Evolutionary conservation across 2,113 vertebrate genomes (phyloP), one percentile per base, ranked within the genome.

Genomic region (Mesembrinibis cayennensis): DNA sequence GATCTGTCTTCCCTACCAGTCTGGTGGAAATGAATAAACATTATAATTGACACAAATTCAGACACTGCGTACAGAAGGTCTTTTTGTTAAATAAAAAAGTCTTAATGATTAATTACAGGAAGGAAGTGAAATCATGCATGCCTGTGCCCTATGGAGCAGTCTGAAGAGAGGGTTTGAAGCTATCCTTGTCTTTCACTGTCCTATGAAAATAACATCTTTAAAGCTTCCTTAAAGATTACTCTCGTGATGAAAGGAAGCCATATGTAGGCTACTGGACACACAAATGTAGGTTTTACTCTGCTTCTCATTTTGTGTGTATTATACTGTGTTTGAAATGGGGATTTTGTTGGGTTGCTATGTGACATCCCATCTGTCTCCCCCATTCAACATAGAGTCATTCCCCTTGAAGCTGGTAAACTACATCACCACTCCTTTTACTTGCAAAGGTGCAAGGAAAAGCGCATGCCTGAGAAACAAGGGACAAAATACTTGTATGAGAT

Each of bases 1-100:
- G 94, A 95, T 96, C 66, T 89, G 61, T 87, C 89, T 95, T 96
- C 53, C 56, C 23, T 78, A 52, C 82, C 72, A 93, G 61, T 32
- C 52, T 21, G 19, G 34, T 93, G 86, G 94, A 96, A 95, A 89
- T 67, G 65, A 84, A 91, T 79, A 91, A 90, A 85, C 87, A 76
- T 69, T 70, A 49, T 38, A 92, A 84, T 52, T 87, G 45, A 61
- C 82, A 79, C 92, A 93, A 90, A 92, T 89, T 89, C 83, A 93
- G 26, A 83, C 2, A 12, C 47, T 89, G 56, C 38, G 63, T 92
- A 89, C 38, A 87, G 86, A 81, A 92, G 21, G 56, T 49, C 47
- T 92, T 95, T 87, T 69, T 87, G 73, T 87, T 65, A 87, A 91
- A 92, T 73, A 77, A 87, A 93, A 78, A 62, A 42, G 8, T 49